phyloP scores from a whole-genome alignment of 2,888 invertebrate genomes.

The Troides helena region DNA sequence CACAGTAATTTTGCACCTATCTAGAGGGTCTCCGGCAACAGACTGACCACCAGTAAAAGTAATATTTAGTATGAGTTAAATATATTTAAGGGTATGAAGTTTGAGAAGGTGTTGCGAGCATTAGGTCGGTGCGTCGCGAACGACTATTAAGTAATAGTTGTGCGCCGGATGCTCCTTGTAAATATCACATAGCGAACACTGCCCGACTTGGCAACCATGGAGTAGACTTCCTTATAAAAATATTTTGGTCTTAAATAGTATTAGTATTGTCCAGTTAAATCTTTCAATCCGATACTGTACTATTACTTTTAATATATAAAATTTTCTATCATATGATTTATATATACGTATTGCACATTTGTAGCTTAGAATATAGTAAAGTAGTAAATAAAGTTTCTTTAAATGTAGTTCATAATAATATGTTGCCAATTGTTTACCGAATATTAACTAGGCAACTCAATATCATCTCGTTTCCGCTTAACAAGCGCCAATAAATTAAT shows the following conservation, averaged over 20 bases:
- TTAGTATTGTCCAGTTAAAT: neutral
- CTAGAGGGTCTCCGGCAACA: no score
- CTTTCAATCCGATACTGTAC: no score
- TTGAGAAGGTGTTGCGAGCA: slow-evolving; percentile 50
- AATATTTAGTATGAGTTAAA: no score
- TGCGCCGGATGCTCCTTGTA: slow-evolving; percentile 72
- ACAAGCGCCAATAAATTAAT: slow-evolving; percentile 77
- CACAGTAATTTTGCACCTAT: no score
- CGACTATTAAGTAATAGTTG: slow-evolving; percentile 76
- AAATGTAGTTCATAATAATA: neutral
- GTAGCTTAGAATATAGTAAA: no score
- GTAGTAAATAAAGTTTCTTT: neutral
- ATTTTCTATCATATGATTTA: no score
- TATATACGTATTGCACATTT: no score
- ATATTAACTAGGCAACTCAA: slow-evolving; percentile 46
- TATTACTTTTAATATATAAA: no score
- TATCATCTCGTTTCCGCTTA: slow-evolving; percentile 56
- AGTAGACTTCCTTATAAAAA: slow-evolving; percentile 33
- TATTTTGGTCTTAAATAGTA: neutral
- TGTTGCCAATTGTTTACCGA: neutral
- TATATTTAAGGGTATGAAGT: no score
- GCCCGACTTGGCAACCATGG: slow-evolving; percentile 36
- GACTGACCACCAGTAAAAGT: no score
- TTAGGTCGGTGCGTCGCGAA: slow-evolving; percentile 54
- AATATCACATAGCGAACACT: slow-evolving; percentile 51